These are phyloP conservation scores for Bubo blakistoni DNA, from an alignment of 2,113 vertebrate species.

Conservation along the genomic window DNA sequence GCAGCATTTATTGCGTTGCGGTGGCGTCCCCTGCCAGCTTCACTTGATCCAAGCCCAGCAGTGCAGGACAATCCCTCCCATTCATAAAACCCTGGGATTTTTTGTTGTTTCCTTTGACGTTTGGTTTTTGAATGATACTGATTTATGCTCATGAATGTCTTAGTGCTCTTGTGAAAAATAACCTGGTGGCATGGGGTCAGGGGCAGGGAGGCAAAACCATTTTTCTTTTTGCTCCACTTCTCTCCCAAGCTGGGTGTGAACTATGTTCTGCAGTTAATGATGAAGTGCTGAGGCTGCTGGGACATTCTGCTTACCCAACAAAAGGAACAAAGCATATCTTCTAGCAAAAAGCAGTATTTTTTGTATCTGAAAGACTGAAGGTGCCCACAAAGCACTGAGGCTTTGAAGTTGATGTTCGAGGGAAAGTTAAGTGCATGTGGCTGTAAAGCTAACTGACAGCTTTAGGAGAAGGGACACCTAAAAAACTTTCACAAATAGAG, in stretches of 20 bases:
- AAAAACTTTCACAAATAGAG: background rate
- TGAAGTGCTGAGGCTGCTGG: background rate
- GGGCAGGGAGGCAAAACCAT: background rate
- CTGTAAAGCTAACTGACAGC: background rate
- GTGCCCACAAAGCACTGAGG: background rate
- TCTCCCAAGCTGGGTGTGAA: background rate
- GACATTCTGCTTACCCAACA: slow-evolving; percentile 6
- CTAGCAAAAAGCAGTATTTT: slow-evolving; percentile 15
- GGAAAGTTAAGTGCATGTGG: background rate
- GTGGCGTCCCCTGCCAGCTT: background rate
- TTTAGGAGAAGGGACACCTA: background rate
- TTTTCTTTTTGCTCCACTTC: slow-evolving; percentile 9
- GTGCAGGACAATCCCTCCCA: background rate
- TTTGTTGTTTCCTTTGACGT: background rate
- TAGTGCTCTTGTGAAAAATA: slow-evolving; percentile 14
- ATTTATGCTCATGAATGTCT: background rate
- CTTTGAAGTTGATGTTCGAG: background rate
- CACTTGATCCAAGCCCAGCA: background rate
- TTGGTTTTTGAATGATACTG: background rate
- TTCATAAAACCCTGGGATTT: slow-evolving; percentile 43
- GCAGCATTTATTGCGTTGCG: background rate
- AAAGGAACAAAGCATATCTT: slow-evolving; percentile 30
- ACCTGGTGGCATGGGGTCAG: background rate
- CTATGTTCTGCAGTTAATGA: background rate
- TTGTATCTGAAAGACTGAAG: background rate